Percentiles rank a stretch among this genome's conserved stretches.
phyloP scores from a whole-genome alignment of 2,797 vertebrate species.

The Myioborus miniatus region DNA sequence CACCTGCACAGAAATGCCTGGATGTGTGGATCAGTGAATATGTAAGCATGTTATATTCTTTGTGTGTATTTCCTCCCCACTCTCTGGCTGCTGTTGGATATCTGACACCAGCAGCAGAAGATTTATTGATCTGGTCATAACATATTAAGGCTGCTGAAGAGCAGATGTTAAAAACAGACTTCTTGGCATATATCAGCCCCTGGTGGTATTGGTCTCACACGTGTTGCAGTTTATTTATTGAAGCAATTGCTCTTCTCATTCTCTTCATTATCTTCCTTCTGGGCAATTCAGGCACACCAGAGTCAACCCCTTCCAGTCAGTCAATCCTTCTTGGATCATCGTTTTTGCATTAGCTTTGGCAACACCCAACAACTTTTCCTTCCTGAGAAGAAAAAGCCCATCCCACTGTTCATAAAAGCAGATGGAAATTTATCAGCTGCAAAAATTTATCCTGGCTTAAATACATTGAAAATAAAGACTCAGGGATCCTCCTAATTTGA shows the following conservation, averaged over 20 bases:
- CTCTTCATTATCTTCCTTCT: slow-evolving; percentile 60
- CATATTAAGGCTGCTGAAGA: slow-evolving; percentile 68
- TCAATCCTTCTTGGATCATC: neutral
- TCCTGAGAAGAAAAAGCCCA: neutral
- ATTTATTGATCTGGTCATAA: slow-evolving; percentile 68
- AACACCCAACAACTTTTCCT: neutral
- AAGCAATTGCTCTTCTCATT: slow-evolving; percentile 49
- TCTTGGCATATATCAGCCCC: slow-evolving; percentile 54
- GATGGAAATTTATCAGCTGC: slow-evolving; percentile 13
- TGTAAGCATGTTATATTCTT: neutral
- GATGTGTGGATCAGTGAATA: neutral
- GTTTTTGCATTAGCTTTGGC: neutral
- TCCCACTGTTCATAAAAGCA: neutral
- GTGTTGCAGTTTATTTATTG: slow-evolving; percentile 63
- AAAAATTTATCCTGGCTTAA: slow-evolving; percentile 7
- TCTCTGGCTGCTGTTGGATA: slow-evolving; percentile 33
- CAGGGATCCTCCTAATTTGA: neutral
- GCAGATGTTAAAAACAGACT: slow-evolving; percentile 66
- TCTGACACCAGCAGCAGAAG: slow-evolving; percentile 54
- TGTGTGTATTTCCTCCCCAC: neutral
- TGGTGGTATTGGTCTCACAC: slow-evolving; percentile 37
- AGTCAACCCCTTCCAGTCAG: slow-evolving; percentile 38
- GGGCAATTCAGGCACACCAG: neutral
- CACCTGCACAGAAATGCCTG: neutral
- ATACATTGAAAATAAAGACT: neutral